These are phyloP conservation scores for Calosoma granatense DNA, from an alignment of 1,140 invertebrate species.

Conservation along the genomic window DNA sequence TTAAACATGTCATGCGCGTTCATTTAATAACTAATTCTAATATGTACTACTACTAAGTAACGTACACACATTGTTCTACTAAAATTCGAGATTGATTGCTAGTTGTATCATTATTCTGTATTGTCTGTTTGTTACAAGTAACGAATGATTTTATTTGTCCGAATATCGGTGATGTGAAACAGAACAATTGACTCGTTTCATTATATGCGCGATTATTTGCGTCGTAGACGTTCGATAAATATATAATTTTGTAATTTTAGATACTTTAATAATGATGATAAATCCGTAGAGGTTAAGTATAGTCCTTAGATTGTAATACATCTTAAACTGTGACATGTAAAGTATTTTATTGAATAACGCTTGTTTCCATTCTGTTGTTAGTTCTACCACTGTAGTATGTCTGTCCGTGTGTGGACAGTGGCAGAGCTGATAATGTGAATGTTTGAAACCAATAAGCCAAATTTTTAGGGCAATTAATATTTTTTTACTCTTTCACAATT, in stretches of 20 bases:
- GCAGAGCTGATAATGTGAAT: neutral
- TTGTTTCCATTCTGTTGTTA: neutral
- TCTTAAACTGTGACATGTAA: neutral
- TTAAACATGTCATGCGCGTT: neutral
- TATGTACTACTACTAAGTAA: too few species aligned
- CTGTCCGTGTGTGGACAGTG: neutral
- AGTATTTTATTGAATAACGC: constrained; percentile 1
- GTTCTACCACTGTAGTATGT: neutral
- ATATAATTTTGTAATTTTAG: constrained; percentile 1
- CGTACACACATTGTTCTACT: too few species aligned
- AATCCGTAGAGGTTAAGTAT: neutral
- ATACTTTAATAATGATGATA: constrained; percentile 4
- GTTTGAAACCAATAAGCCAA: constrained; percentile 1
- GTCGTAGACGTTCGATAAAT: too few species aligned
- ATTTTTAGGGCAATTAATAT: constrained; percentile 8
- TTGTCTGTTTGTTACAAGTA: too few species aligned
- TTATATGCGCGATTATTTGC: neutral
- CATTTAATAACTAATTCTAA: too few species aligned
- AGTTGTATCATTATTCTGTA: too few species aligned
- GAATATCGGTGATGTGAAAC: too few species aligned
- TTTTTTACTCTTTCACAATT: constrained; percentile 8
- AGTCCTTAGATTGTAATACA: neutral
- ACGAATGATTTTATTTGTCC: too few species aligned
- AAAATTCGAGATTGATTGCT: too few species aligned
- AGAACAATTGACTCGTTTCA: neutral